Base-by-base conservation (phyloP, 2,797 vertebrate species). In the Euphonia xanthogaster region DNA sequence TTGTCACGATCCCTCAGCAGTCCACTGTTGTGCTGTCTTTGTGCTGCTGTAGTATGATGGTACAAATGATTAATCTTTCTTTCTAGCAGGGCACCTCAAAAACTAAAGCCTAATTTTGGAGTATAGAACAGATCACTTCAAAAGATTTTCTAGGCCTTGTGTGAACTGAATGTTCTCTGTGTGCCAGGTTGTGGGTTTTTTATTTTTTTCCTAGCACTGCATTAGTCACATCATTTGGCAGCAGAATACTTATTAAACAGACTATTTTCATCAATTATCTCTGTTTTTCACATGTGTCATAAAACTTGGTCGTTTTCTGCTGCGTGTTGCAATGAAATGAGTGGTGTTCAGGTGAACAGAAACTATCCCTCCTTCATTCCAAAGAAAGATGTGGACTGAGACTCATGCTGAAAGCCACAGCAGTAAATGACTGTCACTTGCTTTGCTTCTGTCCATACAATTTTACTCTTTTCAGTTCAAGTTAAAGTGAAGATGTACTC, bases 261-360 rank as follows among this genome's bases (percentile, higher is more conserved):
- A 71, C 31, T 93, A 67, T 93, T 96, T 93, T 84, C 24, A 60
- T 86, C 45, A 89, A 57, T 92, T 93, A 74, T 72, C 24, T 73
- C 73, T 87, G 40, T 33, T 84, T 89, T 91, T 71, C 42, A 39
- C 37, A 24, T 24, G 18, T 81, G 33, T 68, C 57, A 65, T 93
- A 88, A 93, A 85, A 81, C 18, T 33, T 27, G 61, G 51, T 54
- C 23, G 17, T 94, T 74, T 82, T 71, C 40, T 67, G 31, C 61
- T 68, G 25, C 66, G 35, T 16, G 14, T 74, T 87, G n/a, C 3
- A 2, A 60, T 86, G 70, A 67, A 95, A 78, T 19, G 61, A 76
- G 33, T 62, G 61, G 12, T 0, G 1, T 75, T 92, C 35, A 90
- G 84, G 70, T 91, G 79, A 77, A 75, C 1, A 4, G n/a, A 65